Conservation (phyloP, 2,888 invertebrate species). For the Silvanus unidentatus region DNA sequence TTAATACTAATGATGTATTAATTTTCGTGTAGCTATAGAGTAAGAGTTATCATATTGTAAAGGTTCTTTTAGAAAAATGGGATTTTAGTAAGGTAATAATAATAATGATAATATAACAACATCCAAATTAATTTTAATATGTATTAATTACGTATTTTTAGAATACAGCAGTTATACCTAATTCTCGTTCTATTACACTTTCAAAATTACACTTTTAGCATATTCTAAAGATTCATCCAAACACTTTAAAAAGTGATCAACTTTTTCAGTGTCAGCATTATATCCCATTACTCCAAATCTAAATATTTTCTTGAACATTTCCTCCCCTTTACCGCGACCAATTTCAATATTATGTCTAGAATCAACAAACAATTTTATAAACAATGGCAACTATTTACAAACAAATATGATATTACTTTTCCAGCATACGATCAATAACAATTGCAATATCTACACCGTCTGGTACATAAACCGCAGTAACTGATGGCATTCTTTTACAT, state of each 20-base stretch:
- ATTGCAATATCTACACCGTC: slow-evolving; percentile 53
- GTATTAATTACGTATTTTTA: too few species aligned
- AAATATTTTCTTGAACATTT: slow-evolving; percentile 67
- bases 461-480: slow-evolving; percentile 60
- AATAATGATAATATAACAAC: too few species aligned
- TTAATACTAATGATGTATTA: too few species aligned
- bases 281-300: slow-evolving; percentile 78
- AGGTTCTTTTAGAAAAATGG: too few species aligned
- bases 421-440: slow-evolving; percentile 18
- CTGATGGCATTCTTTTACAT: slow-evolving; percentile 57
- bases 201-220: background rate
- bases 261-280: slow-evolving; percentile 42
- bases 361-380: slow-evolving; percentile 2
- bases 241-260: slow-evolving; percentile 34
- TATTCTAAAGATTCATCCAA: slow-evolving; percentile 34
- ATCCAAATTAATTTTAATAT: too few species aligned
- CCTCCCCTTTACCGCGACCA: slow-evolving; percentile 72
- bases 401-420: slow-evolving; percentile 19
- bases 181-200: too few species aligned
- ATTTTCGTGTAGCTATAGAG: too few species aligned
- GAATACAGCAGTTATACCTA: too few species aligned
- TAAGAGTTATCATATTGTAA: too few species aligned
- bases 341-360: slow-evolving; percentile 60
- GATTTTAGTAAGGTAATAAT: too few species aligned
- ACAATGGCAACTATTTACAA: background rate